phyloP scores from a whole-genome alignment of 2,113 vertebrate species.

The Octodon degus region DNA sequence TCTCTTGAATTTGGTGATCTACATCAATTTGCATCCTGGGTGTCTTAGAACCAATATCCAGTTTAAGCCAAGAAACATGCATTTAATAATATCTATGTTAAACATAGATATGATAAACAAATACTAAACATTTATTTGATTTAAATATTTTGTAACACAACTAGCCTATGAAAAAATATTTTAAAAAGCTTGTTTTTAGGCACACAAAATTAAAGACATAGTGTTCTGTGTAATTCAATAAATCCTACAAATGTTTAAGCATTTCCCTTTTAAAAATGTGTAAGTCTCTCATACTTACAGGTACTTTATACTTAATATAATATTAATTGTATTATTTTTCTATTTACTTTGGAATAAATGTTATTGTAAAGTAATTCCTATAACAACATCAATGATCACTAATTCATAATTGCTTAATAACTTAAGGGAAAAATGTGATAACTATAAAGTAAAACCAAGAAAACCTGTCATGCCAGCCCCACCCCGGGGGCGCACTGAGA shows the following conservation, averaged over 20 bases:
- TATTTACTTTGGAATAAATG: slow-evolving; percentile 47
- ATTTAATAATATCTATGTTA: slow-evolving; percentile 10
- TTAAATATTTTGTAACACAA: not conserved
- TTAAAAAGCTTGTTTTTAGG: not conserved
- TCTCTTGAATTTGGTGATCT: not conserved
- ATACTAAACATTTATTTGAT: slow-evolving; percentile 5
- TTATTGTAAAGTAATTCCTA: slow-evolving; percentile 14
- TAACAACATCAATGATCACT: slow-evolving; percentile 24
- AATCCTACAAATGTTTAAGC: slow-evolving; percentile 45
- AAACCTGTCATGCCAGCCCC: not conserved
- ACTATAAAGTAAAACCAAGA: not conserved
- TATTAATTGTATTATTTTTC: slow-evolving; percentile 25
- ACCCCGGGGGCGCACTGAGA: too few species aligned
- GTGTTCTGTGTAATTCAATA: not conserved
- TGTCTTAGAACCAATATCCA: too few species aligned
- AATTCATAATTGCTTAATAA: slow-evolving; percentile 35
- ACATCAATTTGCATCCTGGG: not conserved
- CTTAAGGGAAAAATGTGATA: slow-evolving; percentile 37
- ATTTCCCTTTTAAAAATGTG: slow-evolving; percentile 19
- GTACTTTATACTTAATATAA: not conserved
- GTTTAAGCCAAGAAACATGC: not conserved
- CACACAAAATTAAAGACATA: slow-evolving; percentile 2
- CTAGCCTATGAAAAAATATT: slow-evolving; percentile 18
- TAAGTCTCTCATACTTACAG: not conserved
- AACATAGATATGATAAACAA: not conserved